Conservation (phyloP, 1,140 invertebrate genomes). For the Akabosia matsudoensis region DNA sequence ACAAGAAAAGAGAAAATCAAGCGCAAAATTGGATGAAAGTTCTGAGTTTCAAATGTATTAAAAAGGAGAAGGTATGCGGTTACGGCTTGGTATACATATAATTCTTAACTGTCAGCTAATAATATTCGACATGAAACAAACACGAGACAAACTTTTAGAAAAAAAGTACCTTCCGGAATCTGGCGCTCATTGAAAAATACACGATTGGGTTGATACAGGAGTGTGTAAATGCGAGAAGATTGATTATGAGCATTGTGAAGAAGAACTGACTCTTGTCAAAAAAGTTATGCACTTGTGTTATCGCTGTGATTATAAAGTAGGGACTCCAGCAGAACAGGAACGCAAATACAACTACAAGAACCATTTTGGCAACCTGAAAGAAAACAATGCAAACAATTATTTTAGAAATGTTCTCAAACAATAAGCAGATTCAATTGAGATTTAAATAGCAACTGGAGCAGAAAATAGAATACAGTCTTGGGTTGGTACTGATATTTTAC, state of each 20-base stretch:
- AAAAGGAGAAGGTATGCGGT: no score
- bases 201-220: conserved; percentile 56
- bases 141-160: not conserved
- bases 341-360: conserved; percentile 41
- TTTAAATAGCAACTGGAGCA: no score
- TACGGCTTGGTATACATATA: no score
- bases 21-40: not conserved
- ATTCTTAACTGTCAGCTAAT: no score
- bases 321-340: conserved; percentile 53
- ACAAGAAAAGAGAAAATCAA: not conserved
- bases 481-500: no score
- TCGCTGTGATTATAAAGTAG: conserved; percentile 53
- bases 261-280: conserved; percentile 52
- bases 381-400: no score
- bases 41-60: not conserved
- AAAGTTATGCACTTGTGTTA: conserved; percentile 54
- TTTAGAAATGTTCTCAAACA: no score
- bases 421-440: no score
- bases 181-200: conserved; percentile 55
- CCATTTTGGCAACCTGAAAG: conserved; percentile 46
- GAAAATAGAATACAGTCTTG: no score
- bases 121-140: not conserved
- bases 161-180: conserved; percentile 49
- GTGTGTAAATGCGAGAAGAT: conserved; percentile 55
- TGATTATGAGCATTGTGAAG: conserved; percentile 56